phyloP scores from a whole-genome alignment of 2,113 vertebrate genomes.

The Etheostoma cragini region DNA sequence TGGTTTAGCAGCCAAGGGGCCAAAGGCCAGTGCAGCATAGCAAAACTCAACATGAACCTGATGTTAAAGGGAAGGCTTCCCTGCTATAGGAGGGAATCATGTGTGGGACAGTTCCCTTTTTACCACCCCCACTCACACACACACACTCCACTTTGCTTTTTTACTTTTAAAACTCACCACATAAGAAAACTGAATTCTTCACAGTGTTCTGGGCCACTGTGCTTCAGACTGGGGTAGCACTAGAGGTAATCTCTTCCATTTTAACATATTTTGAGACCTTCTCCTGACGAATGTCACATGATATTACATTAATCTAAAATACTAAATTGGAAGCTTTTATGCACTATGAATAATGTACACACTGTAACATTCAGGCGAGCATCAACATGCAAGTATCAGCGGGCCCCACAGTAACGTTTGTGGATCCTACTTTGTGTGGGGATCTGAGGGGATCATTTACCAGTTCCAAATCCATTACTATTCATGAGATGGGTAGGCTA shows the following conservation, averaged over 20 bases:
- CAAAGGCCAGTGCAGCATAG: slow-evolving; percentile 84
- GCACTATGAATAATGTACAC: slow-evolving; percentile 70
- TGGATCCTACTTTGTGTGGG: slow-evolving; percentile 75
- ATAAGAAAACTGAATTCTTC: slow-evolving; percentile 66
- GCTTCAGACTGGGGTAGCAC: slow-evolving; percentile 50
- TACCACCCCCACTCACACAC: slow-evolving; percentile 43
- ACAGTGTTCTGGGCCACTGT: slow-evolving; percentile 52
- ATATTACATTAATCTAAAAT: slow-evolving; percentile 79
- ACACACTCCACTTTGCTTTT: slow-evolving; percentile 45
- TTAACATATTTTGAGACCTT: slow-evolving; percentile 71
- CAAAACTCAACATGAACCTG: slow-evolving; percentile 85
- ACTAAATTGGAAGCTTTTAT: slow-evolving; percentile 79
- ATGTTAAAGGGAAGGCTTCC: slow-evolving; percentile 78
- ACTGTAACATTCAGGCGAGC: slow-evolving; percentile 69
- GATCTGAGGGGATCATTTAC: slow-evolving; percentile 84
- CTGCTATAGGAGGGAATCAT: slow-evolving; percentile 74
- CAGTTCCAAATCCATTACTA: slow-evolving; percentile 84
- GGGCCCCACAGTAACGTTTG: slow-evolving; percentile 68
- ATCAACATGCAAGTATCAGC: slow-evolving; percentile 73
- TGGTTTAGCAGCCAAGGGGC: slow-evolving; percentile 86
- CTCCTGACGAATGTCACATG: slow-evolving; percentile 73
- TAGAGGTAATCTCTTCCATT: slow-evolving; percentile 71
- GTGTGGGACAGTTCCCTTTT: slow-evolving; percentile 70
- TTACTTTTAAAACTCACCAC: slow-evolving; percentile 59
- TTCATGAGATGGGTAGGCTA: slow-evolving; percentile 85